Evolutionary conservation across 2,888 invertebrate genomes (phyloP), one percentile per base, ranked within the genome.

Genomic region (Polymixis flavicincta): DNA sequence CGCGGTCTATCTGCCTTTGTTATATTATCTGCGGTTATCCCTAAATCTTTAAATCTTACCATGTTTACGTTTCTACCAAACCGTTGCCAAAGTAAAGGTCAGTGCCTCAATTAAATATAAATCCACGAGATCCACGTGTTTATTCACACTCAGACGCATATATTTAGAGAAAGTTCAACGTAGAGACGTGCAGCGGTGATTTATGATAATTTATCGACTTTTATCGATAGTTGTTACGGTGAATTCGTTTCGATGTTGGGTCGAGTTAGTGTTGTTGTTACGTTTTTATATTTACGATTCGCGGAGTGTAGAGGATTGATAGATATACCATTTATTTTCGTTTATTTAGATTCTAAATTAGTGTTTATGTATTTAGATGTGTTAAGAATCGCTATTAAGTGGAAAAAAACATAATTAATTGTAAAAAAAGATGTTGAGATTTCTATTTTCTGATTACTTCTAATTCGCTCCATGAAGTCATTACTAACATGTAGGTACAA

Each of bases 101-200:
- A 80, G n/a, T 80, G 78, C 55, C 52, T 82, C 68, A 50, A 52
- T 71, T 45, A 82, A 71, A 71, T 65, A 66, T 81, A 32, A 32
- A 67, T 60, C 25, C 37, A 60, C 63, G 50, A 37, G 45, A 68
- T 57, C 57, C 80, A 54, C 80, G 64, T 79, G 59, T 79, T 78
- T 80, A 57, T 17, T 14, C 45, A 45, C 13, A 42, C 2, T 0
- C 57, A 78, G 42, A 66, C 61, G 25, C 37, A 60, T 76, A 28
- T 75, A 68, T 76, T 76, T 48, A 55, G 60, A 60, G 72, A 80
- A 80, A 80, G 73, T 66, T 28, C 37, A 0, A n/a, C 0, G 54
- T 78, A 83, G 80, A 17, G 80, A 71, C 1, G 80, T 60, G 37
- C 52, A 11, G 1, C 14, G 8, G 69, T 60, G 70, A 52, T 66